phyloP scores from a whole-genome alignment of 2,888 invertebrate species.

The Pseudoips prasinana region DNA sequence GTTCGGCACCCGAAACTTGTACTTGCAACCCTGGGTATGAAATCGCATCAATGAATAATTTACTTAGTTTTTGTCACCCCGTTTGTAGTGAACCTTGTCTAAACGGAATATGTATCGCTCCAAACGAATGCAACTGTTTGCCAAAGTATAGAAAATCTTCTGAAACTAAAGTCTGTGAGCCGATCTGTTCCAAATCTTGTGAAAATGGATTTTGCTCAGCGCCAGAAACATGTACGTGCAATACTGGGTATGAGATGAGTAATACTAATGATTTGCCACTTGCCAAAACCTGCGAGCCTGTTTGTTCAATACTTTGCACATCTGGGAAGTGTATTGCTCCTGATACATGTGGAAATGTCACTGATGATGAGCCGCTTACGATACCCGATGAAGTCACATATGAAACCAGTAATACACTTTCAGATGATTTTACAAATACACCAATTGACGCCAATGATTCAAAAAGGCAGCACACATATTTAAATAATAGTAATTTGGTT shows the following conservation, averaged over 20 bases:
- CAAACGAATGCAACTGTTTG: slow-evolving; percentile 40
- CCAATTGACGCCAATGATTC: too few relatives aligned
- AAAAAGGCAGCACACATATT: too few relatives aligned
- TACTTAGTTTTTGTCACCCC: neutral
- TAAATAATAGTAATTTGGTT: too few relatives aligned
- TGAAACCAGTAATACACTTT: too few relatives aligned
- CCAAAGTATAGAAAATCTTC: slow-evolving; percentile 29
- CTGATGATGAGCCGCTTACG: too few relatives aligned
- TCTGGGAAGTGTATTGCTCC: slow-evolving; percentile 11
- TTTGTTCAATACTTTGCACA: slow-evolving; percentile 6
- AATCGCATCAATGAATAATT: neutral
- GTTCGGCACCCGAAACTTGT: slow-evolving; percentile 24
- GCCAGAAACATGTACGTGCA: slow-evolving; percentile 18
- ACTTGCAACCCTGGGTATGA: slow-evolving; percentile 21
- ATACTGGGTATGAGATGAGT: slow-evolving; percentile 11
- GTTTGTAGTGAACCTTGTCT: slow-evolving; percentile 4
- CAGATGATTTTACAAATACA: too few relatives aligned
- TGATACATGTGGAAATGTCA: slow-evolving; percentile 9
- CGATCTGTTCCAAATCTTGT: slow-evolving; percentile 14
- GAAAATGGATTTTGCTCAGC: slow-evolving; percentile 7
- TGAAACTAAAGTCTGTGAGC: slow-evolving; percentile 6
- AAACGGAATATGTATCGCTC: slow-evolving; percentile 35
- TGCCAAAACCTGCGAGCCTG: slow-evolving; percentile 7
- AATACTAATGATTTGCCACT: neutral
- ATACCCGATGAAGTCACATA: too few relatives aligned